Percentiles rank a stretch among this genome's conserved stretches.
phyloP scores from a whole-genome alignment of 1,140 invertebrate species.

The Whitmania pigra region DNA sequence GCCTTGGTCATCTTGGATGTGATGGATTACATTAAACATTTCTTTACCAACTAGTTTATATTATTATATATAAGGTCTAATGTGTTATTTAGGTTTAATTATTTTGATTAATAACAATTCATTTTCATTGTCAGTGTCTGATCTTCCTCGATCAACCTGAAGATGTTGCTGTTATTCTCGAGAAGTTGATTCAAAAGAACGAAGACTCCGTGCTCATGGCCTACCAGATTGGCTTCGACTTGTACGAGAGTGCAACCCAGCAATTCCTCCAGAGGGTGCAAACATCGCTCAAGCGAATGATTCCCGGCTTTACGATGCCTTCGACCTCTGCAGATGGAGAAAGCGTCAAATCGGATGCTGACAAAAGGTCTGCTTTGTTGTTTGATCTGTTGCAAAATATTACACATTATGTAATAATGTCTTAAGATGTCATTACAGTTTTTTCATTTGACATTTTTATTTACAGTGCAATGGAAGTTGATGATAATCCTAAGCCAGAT shows the following conservation, averaged over 20 bases:
- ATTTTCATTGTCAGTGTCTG: constrained; percentile 57
- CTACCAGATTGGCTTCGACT: constrained; percentile 96
- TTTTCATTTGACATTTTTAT: constrained; percentile 1
- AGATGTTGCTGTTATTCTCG: constrained; percentile 76
- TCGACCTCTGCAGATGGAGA: not conserved
- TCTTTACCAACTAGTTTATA: no score
- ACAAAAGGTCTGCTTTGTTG: not conserved
- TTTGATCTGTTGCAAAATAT: not conserved
- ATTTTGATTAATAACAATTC: not conserved
- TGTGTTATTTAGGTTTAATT: constrained; percentile 1
- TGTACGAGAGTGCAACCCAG: constrained; percentile 97
- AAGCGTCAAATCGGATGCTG: not conserved
- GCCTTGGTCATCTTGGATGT: no score
- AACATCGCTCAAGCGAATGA: constrained; percentile 33
- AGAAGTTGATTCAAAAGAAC: constrained; percentile 66
- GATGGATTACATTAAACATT: no score
- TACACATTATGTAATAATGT: no score
- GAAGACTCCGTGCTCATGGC: constrained; percentile 72
- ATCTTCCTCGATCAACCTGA: constrained; percentile 88
- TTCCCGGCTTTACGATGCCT: constrained; percentile 30
- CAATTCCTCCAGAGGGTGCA: constrained; percentile 77
- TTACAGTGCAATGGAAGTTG: constrained; percentile 24
- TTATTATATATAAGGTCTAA: not conserved
- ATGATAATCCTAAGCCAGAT: constrained; percentile 12
- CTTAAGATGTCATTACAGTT: not conserved